Conservation (phyloP, 2,113 vertebrate species). For the Conger conger region DNA sequence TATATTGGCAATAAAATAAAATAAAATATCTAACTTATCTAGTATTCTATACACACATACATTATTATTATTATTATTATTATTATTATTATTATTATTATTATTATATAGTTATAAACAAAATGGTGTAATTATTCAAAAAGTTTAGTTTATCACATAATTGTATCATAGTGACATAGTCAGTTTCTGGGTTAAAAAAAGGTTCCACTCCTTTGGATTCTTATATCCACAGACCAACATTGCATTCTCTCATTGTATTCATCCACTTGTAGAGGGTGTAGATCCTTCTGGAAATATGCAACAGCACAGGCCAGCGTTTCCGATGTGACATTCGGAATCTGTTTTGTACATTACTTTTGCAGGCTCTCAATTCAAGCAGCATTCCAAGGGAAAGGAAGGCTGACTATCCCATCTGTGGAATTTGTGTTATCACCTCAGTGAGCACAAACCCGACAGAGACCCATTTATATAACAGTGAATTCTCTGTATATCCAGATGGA, state of each 20-base stretch:
- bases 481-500: slow-evolving; percentile 18
- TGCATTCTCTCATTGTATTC: not conserved
- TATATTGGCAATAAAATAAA: not conserved
- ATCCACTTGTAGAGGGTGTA: not conserved
- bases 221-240: not conserved
- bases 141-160: not conserved
- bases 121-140: not conserved
- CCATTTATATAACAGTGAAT: not conserved
- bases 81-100: too few species aligned
- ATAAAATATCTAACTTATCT: not conserved
- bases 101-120: not conserved
- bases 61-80: too few species aligned
- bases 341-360: not conserved
- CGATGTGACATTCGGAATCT: not conserved
- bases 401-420: not conserved
- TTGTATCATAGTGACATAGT: not conserved
- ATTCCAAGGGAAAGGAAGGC: not conserved
- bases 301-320: not conserved
- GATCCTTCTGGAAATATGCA: not conserved
- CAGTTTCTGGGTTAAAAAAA: not conserved
- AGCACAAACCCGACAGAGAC: not conserved
- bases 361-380: not conserved
- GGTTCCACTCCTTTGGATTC: not conserved
- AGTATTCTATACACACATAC: not conserved
- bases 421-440: not conserved